Conservation (phyloP, 1,140 invertebrate species). For the Leptonema lineaticorne region DNA sequence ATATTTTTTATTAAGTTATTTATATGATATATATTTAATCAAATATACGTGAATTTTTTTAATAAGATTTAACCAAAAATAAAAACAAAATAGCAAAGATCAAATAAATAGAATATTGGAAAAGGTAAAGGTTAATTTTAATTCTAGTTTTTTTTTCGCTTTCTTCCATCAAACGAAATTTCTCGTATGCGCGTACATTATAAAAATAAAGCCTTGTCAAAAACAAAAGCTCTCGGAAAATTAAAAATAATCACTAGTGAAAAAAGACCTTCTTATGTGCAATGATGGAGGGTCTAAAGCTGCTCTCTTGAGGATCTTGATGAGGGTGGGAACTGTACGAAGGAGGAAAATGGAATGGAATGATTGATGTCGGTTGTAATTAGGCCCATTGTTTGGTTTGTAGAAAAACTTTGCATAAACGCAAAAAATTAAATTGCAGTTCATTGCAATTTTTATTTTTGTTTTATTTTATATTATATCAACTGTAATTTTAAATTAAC, state of each 20-base stretch:
- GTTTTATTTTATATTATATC: too few species aligned
- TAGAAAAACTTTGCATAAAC: background rate
- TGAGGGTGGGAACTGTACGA: too few species aligned
- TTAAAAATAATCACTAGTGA: conserved; percentile 27
- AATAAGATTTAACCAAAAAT: too few species aligned
- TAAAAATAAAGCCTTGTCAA: conserved; percentile 13
- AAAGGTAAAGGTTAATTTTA: background rate
- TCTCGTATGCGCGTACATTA: conserved; percentile 8
- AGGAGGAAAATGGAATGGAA: background rate
- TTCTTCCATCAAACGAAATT: conserved; percentile 5
- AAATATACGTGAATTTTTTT: background rate
- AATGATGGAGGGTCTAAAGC: background rate
- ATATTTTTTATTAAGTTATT: background rate
- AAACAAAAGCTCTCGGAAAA: conserved; percentile 25
- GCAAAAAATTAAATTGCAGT: conserved; percentile 2
- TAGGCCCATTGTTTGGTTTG: conserved; percentile 18
- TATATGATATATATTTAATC: background rate
- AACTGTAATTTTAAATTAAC: too few species aligned
- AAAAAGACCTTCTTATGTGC: conserved; percentile 18
- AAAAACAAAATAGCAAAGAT: too few species aligned
- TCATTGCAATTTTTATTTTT: background rate
- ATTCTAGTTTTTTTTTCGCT: background rate
- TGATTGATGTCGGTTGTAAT: conserved; percentile 28
- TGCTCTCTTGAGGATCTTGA: background rate
- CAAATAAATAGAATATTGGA: background rate